Base-by-base conservation (phyloP, 2,888 invertebrate genomes). In the Mechanitis mazaeus region DNA sequence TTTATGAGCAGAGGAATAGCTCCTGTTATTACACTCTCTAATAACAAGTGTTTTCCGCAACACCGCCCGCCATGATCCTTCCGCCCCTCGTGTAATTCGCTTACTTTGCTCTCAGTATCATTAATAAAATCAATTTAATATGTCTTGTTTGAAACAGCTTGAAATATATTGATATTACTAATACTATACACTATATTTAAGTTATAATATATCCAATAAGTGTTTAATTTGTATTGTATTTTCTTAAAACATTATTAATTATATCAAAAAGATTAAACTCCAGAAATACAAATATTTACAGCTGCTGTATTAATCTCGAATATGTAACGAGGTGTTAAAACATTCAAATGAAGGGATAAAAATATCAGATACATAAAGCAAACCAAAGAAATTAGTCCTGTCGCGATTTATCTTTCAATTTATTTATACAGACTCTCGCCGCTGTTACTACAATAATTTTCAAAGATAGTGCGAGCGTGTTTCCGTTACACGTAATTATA, bases 1-100 rank as follows among this genome's bases (percentile, higher is more conserved):
- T 84, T 83, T 79, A 80, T 79, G 67, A 78, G 71, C 75, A 76
- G 75, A 79, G 80, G 78, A 83, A 81, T 83, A 70, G 78, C 75
- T 81, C 77, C 72, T 74, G 74, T 69, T 75, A 75, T 77, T 75
- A 72, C 69, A 59, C 59, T 46, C 60, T 69, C 64, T 72, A 72
- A 68, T 68, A 67, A 64, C 63, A 56, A 60, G 57, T 50, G 64
- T 55, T 62, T 55, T 64, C 64, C 61, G 68, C 69, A 69, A 69
- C 71, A 63, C 63, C 66, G 64, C 64, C 63, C 66, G 65, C 67
- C 61, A 67, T 65, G 69, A 64, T 65, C 67, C 56, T 59, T 60
- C 58, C 66, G 63, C 66, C 66, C 60, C 65, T 61, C 53, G 54
- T 46, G 46, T 54, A 46, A 50, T 47, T 57, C 38, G 57, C 57